Evolutionary conservation across 2,888 invertebrate genomes (phyloP).

Genomic region (Drosophila peninsularis): DNA sequence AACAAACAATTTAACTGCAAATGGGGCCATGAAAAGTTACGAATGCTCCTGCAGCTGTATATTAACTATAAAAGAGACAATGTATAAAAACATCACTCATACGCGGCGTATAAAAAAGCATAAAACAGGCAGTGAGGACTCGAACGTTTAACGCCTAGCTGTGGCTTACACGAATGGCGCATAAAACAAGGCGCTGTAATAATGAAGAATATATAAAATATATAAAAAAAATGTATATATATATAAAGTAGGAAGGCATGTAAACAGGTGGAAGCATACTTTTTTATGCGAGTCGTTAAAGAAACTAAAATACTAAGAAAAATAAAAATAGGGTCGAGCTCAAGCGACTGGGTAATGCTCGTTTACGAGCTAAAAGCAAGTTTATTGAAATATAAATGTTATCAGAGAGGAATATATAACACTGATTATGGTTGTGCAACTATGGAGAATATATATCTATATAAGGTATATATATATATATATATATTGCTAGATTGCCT

Average conservation of each 20-base stretch:
- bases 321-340: not conserved
- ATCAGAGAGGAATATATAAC: not conserved
- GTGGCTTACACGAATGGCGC: slow-evolving; percentile 32
- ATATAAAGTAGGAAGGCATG: slow-evolving; percentile 32
- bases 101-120: slow-evolving; percentile 37
- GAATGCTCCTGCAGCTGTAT: slow-evolving; percentile 20
- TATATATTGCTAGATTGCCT: no score
- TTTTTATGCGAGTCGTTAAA: slow-evolving; percentile 16
- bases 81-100: slow-evolving; percentile 45
- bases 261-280: slow-evolving; percentile 53
- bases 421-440: not conserved
- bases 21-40: slow-evolving; percentile 13
- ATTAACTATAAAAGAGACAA: slow-evolving; percentile 41
- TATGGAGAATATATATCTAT: not conserved
- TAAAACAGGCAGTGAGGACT: slow-evolving; percentile 7
- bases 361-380: not conserved
- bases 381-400: not conserved
- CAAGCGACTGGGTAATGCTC: not conserved
- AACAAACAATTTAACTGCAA: slow-evolving; percentile 19
- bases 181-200: slow-evolving; percentile 48
- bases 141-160: slow-evolving; percentile 19
- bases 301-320: slow-evolving; percentile 56
- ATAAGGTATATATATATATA: no score
- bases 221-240: slow-evolving; percentile 30
- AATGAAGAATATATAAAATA: slow-evolving; percentile 42